Evolutionary conservation across 1,140 invertebrate genomes (phyloP).

Genomic region (Drosophila kepulauana): DNA sequence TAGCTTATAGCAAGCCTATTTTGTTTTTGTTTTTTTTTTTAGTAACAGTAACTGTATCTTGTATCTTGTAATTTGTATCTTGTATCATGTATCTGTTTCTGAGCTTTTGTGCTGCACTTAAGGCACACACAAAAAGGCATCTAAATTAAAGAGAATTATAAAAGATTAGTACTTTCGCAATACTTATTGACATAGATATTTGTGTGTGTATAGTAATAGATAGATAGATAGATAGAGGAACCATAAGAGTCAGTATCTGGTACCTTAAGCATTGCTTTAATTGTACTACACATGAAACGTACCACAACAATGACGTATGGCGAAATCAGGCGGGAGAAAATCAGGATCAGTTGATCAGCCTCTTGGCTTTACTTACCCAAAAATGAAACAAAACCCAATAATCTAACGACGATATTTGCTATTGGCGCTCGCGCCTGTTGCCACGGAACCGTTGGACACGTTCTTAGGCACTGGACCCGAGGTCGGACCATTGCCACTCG

Average conservation of each 20-base stretch:
- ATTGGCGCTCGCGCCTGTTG: slow-evolving; percentile 68
- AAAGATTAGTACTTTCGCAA: slow-evolving; percentile 65
- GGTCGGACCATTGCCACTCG: slow-evolving; percentile 44
- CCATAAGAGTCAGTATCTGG: slow-evolving; percentile 48
- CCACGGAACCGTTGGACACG: slow-evolving; percentile 66
- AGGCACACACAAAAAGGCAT: slow-evolving; percentile 82
- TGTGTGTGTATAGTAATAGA: background rate
- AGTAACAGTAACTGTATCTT: slow-evolving; percentile 41
- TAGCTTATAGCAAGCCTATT: slow-evolving; percentile 74
- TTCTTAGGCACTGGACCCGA: slow-evolving; percentile 52
- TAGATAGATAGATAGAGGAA: slow-evolving; percentile 10
- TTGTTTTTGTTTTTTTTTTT: background rate
- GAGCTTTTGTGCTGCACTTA: slow-evolving; percentile 71
- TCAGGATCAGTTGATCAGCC: slow-evolving; percentile 4
- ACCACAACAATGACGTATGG: slow-evolving; percentile 45
- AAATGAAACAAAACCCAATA: background rate
- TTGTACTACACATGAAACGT: slow-evolving; percentile 47
- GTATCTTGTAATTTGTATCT: slow-evolving; percentile 57
- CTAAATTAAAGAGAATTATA: slow-evolving; percentile 83
- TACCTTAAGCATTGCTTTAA: slow-evolving; percentile 36
- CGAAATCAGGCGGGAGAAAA: slow-evolving; percentile 14
- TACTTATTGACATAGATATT: slow-evolving; percentile 30
- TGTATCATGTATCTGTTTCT: slow-evolving; percentile 59
- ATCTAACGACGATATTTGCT: slow-evolving; percentile 73
- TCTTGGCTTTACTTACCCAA: slow-evolving; percentile 54